Evolutionary conservation across 2,797 vertebrate genomes (phyloP), one percentile per base, ranked within the genome.

Genomic region (Tragelaphus oryx): DNA sequence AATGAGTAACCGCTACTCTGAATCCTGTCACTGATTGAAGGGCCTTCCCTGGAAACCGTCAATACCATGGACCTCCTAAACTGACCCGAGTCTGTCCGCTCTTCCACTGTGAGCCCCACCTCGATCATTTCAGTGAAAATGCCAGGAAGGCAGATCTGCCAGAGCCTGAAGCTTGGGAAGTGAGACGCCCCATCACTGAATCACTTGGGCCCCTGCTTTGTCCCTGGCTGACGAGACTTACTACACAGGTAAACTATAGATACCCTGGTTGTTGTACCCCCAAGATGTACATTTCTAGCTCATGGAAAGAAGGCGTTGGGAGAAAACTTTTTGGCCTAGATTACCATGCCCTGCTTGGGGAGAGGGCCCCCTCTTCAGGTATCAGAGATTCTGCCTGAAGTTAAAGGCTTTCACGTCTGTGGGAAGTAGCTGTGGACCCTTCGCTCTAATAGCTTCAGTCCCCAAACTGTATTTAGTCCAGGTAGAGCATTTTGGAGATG

Each of bases 1-100:
- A 92, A 48, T 0, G 33, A 94, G 46, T 62, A 62, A 88, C 55
- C 12, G 46, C 68, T 71, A 52, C n/a, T 80, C 33, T 46, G 89
- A 59, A 85, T 57, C 24, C 76, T 75, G 46, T 62, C 41, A 57
- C 62, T 48, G 59, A 62, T 37, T 62, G 41, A 60, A 30, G 57
- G 28, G 17, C 48, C 84, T 52, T 82, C 52, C 74, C 17, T 10
- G 2, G 44, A 4, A 14, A 28, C 20, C 37, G 46, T 48, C 41
- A 12, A 4, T 24, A 26, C 30, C 28, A 75, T 0, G 11, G 65
- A n/a, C 18, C 8, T 18, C 57, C 28, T 79, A 13, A 46, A 28
- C 24, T 8, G 20, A 22, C 18, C 30, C 2, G 7, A 75, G 3
- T 13, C 3, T 41, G 68, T 44, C 46, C 65, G 12, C 83, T 83